A percentile compares a stretch with the other conserved stretches of the same genome.
These are phyloP conservation scores for Porites evermanni DNA, from an alignment of 92 coral and sea anemone genomes.

Conservation along the genomic window DNA sequence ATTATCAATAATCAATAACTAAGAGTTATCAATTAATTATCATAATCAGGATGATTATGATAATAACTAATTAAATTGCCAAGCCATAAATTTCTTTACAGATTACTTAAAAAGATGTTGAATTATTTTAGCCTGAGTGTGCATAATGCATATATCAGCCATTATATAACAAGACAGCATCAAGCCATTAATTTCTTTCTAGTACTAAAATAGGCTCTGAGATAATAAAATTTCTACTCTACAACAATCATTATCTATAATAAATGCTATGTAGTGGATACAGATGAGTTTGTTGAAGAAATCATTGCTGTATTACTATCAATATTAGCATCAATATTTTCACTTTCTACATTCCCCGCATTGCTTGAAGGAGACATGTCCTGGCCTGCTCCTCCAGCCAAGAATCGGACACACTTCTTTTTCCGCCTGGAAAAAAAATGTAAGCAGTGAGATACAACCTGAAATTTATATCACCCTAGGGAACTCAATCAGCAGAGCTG, in stretches of 20 bases:
- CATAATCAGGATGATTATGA: neutral
- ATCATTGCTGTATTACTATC: slow-evolving; percentile 37
- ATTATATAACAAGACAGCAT: neutral
- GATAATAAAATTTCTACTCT: slow-evolving; percentile 49
- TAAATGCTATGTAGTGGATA: slow-evolving; percentile 45
- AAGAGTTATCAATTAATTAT: neutral
- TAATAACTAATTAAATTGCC: neutral
- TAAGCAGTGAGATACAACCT: neutral
- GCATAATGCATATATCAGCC: slow-evolving; percentile 4
- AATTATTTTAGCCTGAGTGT: slow-evolving; percentile 2
- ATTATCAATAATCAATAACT: neutral
- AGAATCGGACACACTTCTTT: slow-evolving; percentile 95
- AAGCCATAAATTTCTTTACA: slow-evolving; percentile 10
- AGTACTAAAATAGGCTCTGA: slow-evolving; percentile 47
- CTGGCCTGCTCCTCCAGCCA: slow-evolving; percentile 87
- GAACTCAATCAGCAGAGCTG: too few relatives aligned
- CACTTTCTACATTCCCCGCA: slow-evolving; percentile 74
- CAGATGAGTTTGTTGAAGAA: slow-evolving; percentile 1
- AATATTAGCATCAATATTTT: slow-evolving; percentile 84
- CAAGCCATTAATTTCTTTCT: neutral
- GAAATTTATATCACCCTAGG: neutral
- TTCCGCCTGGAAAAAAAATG: slow-evolving; percentile 77
- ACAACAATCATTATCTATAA: slow-evolving; percentile 35
- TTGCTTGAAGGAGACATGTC: slow-evolving; percentile 72
- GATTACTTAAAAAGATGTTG: slow-evolving; percentile 18